Base-by-base conservation (phyloP, 2,888 invertebrate genomes). In the Invenusta paracnida region DNA sequence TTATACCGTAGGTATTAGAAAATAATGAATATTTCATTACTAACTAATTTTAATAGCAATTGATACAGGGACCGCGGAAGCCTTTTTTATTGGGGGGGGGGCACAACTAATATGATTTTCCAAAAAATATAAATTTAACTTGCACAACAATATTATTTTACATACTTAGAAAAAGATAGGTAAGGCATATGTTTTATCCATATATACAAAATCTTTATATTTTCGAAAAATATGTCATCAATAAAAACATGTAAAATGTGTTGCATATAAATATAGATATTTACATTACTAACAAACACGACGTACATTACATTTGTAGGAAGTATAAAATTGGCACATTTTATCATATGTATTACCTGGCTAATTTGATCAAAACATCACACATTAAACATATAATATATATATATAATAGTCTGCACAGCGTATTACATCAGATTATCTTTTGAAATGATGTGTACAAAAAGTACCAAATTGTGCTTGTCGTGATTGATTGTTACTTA, bases 91-190 rank as follows among this genome's bases (percentile, higher is more conserved):
- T 48, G 5, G 48, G 48, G 48, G 48, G 17, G 17, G 17, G n/a
- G n/a, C 48, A 48, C 48, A 48, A 48, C 11, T 48, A 48, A 48
- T 48, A 11, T 17, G 17, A 48, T 48, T 48, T 48, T 48, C 48
- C 5, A 17, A 17, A 48, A 48, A 48, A 48, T 48, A 48, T 48
- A 11, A 48, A 48, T 48, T 48, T 11, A 48, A 5, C 17, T 48
- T 48, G 48, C 67, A 27, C 67, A 83, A 17, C 30, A 23, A 25
- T 84, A 67, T 84, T 67, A 82, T 30, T 81, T 30, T 82, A 82
- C 67, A 23, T 86, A 23, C 17, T 87, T 30, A 82, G 30, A 28
- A 29, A 5, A 82, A 23, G 27, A 30, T 48, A 28, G 30, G 30
- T 28, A 30, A 27, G 29, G 23, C 25, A 84, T 84, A 23, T 84